Evolutionary conservation across 1,140 invertebrate genomes (phyloP).

Genomic region (Nixonia krombeini): DNA sequence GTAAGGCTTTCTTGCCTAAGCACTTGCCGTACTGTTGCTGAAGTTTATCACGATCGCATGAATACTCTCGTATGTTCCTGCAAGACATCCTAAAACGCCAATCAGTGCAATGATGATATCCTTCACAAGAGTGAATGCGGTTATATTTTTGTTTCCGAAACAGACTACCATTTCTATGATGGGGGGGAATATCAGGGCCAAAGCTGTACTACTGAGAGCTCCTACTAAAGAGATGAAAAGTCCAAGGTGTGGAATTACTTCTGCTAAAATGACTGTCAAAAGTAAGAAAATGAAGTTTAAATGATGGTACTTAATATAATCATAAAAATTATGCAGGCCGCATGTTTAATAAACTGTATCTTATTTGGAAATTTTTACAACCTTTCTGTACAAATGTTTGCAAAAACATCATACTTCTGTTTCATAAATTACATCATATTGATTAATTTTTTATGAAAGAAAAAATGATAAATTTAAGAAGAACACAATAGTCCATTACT

Average conservation of each 20-base stretch:
- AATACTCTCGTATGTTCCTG: conserved; percentile 82
- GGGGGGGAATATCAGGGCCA: conserved; percentile 91
- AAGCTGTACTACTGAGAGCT: conserved; percentile 86
- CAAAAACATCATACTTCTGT: too few relatives aligned
- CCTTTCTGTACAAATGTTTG: neutral
- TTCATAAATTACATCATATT: too few relatives aligned
- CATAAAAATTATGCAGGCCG: too few relatives aligned
- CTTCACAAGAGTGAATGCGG: conserved; percentile 72
- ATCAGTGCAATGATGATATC: conserved; percentile 78
- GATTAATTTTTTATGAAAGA: too few relatives aligned
- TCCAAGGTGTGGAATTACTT: conserved; percentile 85
- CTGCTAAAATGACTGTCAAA: conserved; percentile 82
- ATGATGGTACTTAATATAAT: neutral
- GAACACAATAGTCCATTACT: too few relatives aligned
- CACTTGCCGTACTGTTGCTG: conserved; percentile 23
- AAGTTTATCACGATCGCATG: conserved; percentile 73
- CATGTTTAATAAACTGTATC: too few relatives aligned
- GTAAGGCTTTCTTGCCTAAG: neutral
- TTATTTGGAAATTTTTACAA: neutral
- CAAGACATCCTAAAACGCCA: conserved; percentile 79
- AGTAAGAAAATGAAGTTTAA: neutral
- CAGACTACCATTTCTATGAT: conserved; percentile 84
- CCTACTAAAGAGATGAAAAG: conserved; percentile 93
- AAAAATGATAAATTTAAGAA: too few relatives aligned
- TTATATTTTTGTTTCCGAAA: conserved; percentile 69